Base-by-base conservation (phyloP, 2,797 vertebrate genomes). In the Crocodylus rhombifer region DNA sequence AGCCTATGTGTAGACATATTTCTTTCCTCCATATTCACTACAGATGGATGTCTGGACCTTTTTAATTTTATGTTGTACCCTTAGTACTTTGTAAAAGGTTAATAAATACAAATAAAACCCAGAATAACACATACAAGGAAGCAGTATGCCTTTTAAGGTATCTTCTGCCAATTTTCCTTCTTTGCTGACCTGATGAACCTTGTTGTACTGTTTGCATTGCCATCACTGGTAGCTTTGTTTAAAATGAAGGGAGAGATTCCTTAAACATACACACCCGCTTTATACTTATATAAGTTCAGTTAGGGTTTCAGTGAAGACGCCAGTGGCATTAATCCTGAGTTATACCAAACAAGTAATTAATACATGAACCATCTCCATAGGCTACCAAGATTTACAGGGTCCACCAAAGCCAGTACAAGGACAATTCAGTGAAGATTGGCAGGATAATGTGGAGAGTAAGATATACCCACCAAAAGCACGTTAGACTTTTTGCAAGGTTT, bases 31-130 rank as follows among this genome's bases (percentile, higher is more conserved):
- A 36, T 77, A 69, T 77, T 81, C 62, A 87, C 84, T 88, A 62
- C 82, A 87, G 84, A 94, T 80, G 23, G 55, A 67, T 28, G 62
- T 78, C 85, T 77, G 88, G 80, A 78, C 74, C 28, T 81, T 95
- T 71, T 71, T 58, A 79, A 63, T 55, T 15, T 55, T 62, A 18
- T 26, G 77, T 1, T 65, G 64, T 77, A 90, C 82, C 74, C 55
- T 82, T 80, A 90, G 25, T 89, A 81, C 55, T 30, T 8, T 81
- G 62, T 13, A 65, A 80, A 85, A 81, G 60, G 56, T 63, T 86
- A 7, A 2, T 80, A 83, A 81, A 87, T 73, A 33, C 33, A 23
- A 14, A 18, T 1, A 73, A 12, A 10, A 84, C 64, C 18, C 0
- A 0, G 16, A 90, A 79, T 17, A 87, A 63, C 5, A 84, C 5